phyloP scores from a whole-genome alignment of 1,140 invertebrate genomes.

The Octopus sinensis region DNA sequence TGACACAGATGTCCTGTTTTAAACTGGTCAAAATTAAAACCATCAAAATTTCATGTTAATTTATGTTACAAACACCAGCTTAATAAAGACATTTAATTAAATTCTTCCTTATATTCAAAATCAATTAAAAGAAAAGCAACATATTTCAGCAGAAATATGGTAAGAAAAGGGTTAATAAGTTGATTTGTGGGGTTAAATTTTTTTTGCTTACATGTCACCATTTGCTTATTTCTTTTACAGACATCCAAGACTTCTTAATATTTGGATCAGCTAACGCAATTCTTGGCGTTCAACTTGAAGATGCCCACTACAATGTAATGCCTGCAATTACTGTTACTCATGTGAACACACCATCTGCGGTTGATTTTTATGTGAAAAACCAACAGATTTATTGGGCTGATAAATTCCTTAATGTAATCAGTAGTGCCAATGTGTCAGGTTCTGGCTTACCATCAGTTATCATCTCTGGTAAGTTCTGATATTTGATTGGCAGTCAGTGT shows the following conservation, averaged over 20 bases:
- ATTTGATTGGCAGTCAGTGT: too few relatives aligned
- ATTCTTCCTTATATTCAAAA: too few relatives aligned
- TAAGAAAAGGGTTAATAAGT: not conserved
- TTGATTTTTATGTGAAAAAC: conserved; percentile 69
- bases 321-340: conserved; percentile 69
- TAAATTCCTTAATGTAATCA: conserved; percentile 71
- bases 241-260: conserved; percentile 73
- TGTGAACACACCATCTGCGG: conserved; percentile 65
- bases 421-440: conserved; percentile 67
- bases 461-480: conserved; percentile 63
- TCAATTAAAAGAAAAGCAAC: too few relatives aligned
- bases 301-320: conserved; percentile 74
- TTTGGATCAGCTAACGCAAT: conserved; percentile 75
- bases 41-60: too few relatives aligned
- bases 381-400: conserved; percentile 79
- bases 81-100: too few relatives aligned
- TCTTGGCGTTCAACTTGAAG: conserved; percentile 74
- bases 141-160: too few relatives aligned
- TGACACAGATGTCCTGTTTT: too few relatives aligned
- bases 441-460: conserved; percentile 70
- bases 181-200: not conserved
- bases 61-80: too few relatives aligned
- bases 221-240: conserved; percentile 54
- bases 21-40: too few relatives aligned
- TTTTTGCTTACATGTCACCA: not conserved